phyloP scores from a whole-genome alignment of 1,140 invertebrate genomes.

The Heliconius hermathena region DNA sequence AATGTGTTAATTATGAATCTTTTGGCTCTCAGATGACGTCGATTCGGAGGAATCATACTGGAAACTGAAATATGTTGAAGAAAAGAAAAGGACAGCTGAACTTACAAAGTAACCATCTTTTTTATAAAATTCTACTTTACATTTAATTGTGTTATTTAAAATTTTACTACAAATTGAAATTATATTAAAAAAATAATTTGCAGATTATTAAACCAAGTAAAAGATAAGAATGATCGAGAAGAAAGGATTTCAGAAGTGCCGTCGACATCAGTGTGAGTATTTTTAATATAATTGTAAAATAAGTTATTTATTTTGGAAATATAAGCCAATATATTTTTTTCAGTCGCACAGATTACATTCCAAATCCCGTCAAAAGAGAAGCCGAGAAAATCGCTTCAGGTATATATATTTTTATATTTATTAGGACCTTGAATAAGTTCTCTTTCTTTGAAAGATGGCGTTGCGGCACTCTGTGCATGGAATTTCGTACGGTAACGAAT shows the following conservation, averaged over 20 bases:
- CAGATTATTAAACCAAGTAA: slow-evolving; percentile 40
- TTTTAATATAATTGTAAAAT: too few relatives aligned
- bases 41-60: slow-evolving; percentile 60
- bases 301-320: too few relatives aligned
- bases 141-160: too few relatives aligned
- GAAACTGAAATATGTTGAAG: slow-evolving; percentile 71
- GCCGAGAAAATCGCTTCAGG: neutral
- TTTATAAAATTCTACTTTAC: neutral
- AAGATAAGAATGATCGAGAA: slow-evolving; percentile 14
- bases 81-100: slow-evolving; percentile 59
- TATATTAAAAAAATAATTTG: neutral
- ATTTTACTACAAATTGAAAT: too few relatives aligned
- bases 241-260: slow-evolving; percentile 16
- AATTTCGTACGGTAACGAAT: too few relatives aligned
- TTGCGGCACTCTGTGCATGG: too few relatives aligned
- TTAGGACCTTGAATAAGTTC: too few relatives aligned
- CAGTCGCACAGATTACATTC: neutral
- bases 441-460: too few relatives aligned
- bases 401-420: neutral
- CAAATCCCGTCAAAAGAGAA: neutral
- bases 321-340: neutral
- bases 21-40: slow-evolving; percentile 51
- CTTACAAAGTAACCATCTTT: slow-evolving; percentile 54
- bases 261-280: neutral
- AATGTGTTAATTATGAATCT: neutral